phyloP scores from a whole-genome alignment of 2,888 invertebrate species.

The Drosophila monieri region DNA sequence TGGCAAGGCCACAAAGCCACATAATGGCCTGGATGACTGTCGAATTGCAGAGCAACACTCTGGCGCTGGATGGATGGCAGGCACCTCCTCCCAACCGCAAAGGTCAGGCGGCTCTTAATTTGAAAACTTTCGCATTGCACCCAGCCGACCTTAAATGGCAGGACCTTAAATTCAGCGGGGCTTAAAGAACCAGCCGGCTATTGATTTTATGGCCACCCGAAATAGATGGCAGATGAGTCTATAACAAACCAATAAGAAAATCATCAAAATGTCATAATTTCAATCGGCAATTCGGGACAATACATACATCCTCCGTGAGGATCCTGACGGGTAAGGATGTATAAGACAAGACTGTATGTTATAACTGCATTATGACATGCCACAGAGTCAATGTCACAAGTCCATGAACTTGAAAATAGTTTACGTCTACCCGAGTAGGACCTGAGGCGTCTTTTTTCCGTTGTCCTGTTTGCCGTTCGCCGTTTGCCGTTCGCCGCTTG shows the following conservation, averaged over 20 bases:
- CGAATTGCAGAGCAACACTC: slow-evolving; percentile 22
- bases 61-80: not conserved
- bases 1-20: slow-evolving; percentile 39
- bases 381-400: slow-evolving; percentile 46
- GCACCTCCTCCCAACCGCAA: slow-evolving; percentile 24
- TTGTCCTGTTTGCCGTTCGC: not conserved
- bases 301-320: slow-evolving; percentile 18
- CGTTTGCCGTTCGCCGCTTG: not conserved
- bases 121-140: slow-evolving; percentile 49
- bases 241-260: slow-evolving; percentile 81
- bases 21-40: slow-evolving; percentile 37
- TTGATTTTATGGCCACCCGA: slow-evolving; percentile 51
- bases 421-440: slow-evolving; percentile 6
- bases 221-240: slow-evolving; percentile 42
- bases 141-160: slow-evolving; percentile 17
- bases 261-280: slow-evolving; percentile 83
- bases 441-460: slow-evolving; percentile 17
- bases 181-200: slow-evolving; percentile 44
- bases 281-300: slow-evolving; percentile 55
- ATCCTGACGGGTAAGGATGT: not conserved
- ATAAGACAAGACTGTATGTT: slow-evolving; percentile 43
- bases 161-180: slow-evolving; percentile 45
- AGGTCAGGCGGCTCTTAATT: slow-evolving; percentile 46
- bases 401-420: slow-evolving; percentile 63
- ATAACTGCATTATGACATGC: slow-evolving; percentile 80